phyloP scores from a whole-genome alignment of 1,140 invertebrate genomes.

The Plodia interpunctella region DNA sequence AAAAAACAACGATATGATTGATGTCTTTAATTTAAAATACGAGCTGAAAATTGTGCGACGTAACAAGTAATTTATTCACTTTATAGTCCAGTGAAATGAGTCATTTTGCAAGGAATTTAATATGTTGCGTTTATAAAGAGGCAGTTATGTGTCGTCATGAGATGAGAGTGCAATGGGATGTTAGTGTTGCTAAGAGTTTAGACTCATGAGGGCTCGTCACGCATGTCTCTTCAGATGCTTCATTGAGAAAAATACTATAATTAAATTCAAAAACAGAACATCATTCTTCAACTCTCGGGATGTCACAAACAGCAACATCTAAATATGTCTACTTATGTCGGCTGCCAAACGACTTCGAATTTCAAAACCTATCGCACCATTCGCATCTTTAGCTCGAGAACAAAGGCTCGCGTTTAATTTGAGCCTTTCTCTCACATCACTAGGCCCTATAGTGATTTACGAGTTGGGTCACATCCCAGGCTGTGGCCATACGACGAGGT shows the following conservation, averaged over 20 bases:
- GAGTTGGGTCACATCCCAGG: background rate
- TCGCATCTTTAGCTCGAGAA: too few relatives aligned
- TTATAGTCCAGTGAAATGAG: constrained; percentile 27
- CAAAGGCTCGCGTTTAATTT: too few relatives aligned
- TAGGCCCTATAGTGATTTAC: constrained; percentile 6
- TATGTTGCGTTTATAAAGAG: constrained; percentile 32
- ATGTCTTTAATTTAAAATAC: constrained; percentile 33
- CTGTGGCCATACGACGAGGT: background rate
- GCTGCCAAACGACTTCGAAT: too few relatives aligned
- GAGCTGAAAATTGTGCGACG: constrained; percentile 31
- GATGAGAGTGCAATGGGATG: constrained; percentile 7
- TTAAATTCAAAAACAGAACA: too few relatives aligned
- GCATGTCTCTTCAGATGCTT: too few relatives aligned
- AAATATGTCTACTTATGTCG: too few relatives aligned
- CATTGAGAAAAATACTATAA: too few relatives aligned
- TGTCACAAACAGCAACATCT: too few relatives aligned
- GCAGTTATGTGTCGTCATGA: constrained; percentile 12
- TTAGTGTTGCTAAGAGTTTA: background rate
- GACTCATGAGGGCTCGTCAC: background rate
- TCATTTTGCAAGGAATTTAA: constrained; percentile 33
- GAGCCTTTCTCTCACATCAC: too few relatives aligned
- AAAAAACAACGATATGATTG: constrained; percentile 24
- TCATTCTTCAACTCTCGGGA: too few relatives aligned
- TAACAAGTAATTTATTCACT: constrained; percentile 34
- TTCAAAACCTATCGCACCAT: too few relatives aligned